Conservation (phyloP, 64 coral and sea anemone genomes). For the Montipora capricornis region DNA sequence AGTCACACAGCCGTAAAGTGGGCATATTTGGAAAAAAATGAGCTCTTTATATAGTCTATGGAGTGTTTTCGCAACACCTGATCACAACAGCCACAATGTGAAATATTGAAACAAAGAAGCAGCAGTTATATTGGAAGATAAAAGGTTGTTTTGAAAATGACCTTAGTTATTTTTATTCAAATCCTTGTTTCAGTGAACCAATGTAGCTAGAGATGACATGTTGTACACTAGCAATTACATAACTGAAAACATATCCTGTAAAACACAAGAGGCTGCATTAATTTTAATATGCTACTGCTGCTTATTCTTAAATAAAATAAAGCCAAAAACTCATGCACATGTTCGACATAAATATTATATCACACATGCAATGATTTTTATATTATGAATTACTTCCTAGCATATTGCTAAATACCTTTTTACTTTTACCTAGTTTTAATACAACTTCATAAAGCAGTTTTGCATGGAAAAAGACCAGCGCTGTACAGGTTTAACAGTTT, state of each 20-base stretch:
- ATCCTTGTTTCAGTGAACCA: too few species aligned
- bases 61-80: neutral
- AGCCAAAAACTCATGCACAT: neutral
- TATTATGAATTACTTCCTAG: neutral
- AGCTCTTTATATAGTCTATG: neutral
- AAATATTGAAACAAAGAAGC: too few species aligned
- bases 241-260: neutral
- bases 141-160: neutral
- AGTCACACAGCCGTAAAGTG: neutral
- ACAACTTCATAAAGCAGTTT: neutral
- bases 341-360: slow-evolving; percentile 59
- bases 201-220: neutral
- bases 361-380: neutral
- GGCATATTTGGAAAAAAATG: neutral
- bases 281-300: neutral
- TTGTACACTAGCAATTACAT: neutral
- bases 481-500: neutral
- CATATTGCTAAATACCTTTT: neutral
- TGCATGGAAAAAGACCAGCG: neutral
- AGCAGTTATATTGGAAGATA: too few species aligned
- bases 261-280: neutral
- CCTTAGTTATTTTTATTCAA: too few species aligned
- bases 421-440: neutral
- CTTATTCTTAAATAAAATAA: slow-evolving; percentile 13
- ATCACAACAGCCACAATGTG: neutral